These are phyloP conservation scores for Cephus rjabovi DNA, from an alignment of 2,888 invertebrate genomes.

Conservation along the genomic window DNA sequence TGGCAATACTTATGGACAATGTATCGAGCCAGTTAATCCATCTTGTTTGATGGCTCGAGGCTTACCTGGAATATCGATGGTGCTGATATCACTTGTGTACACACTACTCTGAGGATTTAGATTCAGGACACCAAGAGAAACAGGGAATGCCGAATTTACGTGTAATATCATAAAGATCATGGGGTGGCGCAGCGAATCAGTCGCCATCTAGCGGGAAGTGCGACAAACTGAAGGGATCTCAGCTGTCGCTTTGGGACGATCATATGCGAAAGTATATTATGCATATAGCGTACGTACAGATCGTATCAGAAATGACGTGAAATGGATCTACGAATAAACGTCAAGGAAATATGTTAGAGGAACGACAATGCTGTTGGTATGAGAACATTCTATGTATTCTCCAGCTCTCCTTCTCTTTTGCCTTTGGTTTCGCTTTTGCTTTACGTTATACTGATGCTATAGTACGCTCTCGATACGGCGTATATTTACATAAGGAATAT, in stretches of 20 bases:
- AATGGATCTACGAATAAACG: background rate
- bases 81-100: background rate
- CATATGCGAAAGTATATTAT: background rate
- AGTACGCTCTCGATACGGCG: background rate
- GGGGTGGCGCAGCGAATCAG: constrained; percentile 6
- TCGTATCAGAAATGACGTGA: background rate
- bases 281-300: background rate
- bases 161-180: background rate
- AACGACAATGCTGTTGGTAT: constrained; percentile 9
- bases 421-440: constrained; percentile 1
- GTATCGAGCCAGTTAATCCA: background rate
- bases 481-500: constrained; percentile 14
- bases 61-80: background rate
- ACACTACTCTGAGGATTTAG: background rate
- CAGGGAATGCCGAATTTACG: background rate
- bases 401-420: constrained; percentile 4
- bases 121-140: background rate
- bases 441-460: background rate
- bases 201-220: background rate
- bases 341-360: background rate
- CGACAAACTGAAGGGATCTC: background rate
- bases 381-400: background rate
- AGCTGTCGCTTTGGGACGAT: background rate
- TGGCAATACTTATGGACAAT: background rate
- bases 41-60: background rate